phyloP scores from a whole-genome alignment of 2,888 invertebrate genomes.

The Caenorhabditis panamensis region DNA sequence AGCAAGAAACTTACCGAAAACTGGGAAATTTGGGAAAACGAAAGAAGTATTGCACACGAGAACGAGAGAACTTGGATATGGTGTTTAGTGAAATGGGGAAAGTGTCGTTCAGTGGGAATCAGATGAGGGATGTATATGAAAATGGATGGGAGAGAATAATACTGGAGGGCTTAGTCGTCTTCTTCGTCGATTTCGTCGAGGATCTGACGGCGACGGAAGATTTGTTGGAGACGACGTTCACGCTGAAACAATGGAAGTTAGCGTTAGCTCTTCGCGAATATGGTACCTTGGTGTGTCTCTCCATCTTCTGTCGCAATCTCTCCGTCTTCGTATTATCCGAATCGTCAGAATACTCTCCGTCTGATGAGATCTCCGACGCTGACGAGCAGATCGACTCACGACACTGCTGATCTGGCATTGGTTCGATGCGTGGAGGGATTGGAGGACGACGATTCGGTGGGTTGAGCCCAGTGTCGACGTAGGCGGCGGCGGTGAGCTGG shows the following conservation, averaged over 20 bases:
- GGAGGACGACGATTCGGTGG: constrained; percentile 56
- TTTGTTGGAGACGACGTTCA: constrained; percentile 39
- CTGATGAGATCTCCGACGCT: constrained; percentile 57
- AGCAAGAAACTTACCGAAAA: neutral
- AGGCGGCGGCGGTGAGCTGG: constrained; percentile 60
- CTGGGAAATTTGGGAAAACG: neutral
- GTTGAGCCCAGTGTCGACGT: constrained; percentile 52
- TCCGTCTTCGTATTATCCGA: constrained; percentile 52
- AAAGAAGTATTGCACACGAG: neutral
- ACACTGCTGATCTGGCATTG: constrained; percentile 29
- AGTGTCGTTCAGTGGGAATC: neutral
- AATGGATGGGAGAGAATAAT: neutral
- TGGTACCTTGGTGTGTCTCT: constrained; percentile 47
- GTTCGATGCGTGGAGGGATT: constrained; percentile 54
- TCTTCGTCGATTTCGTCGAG: constrained; percentile 46
- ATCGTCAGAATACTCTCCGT: constrained; percentile 62
- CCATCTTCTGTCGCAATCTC: constrained; percentile 41
- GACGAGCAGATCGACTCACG: constrained; percentile 52
- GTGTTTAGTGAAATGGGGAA: neutral
- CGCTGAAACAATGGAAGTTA: constrained; percentile 16
- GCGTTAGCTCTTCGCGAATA: too few species aligned
- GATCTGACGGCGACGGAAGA: constrained; percentile 42
- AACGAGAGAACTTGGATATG: neutral
- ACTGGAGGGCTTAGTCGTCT: constrained; percentile 14
- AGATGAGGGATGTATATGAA: neutral